A percentile compares a stretch with the other conserved stretches of the same genome.
Conservation (phyloP, 2,797 vertebrate genomes). For the Aythya fuligula region DNA sequence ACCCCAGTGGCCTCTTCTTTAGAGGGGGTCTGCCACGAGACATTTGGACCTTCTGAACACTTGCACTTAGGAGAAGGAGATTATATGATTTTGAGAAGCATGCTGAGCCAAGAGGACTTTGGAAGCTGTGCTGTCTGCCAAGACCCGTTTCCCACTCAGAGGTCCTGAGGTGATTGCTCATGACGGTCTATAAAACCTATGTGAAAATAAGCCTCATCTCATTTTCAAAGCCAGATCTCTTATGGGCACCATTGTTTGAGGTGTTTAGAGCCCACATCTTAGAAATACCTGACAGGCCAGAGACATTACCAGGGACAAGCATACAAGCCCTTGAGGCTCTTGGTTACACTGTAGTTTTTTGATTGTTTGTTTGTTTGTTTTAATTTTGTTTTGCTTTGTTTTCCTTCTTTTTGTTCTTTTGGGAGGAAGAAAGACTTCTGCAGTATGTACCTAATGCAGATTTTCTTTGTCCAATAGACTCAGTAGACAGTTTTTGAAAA, state of each 20-base stretch:
- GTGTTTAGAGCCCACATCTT: not conserved
- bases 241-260: not conserved
- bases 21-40: not conserved
- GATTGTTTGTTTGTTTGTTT: not conserved
- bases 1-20: not conserved
- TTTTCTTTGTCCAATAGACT: not conserved
- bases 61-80: not conserved
- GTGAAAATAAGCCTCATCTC: not conserved
- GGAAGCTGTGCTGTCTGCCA: not conserved
- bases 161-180: not conserved
- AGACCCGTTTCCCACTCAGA: not conserved
- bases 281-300: not conserved
- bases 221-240: not conserved
- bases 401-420: not conserved
- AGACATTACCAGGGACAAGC: not conserved
- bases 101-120: not conserved
- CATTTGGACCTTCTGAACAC: not conserved
- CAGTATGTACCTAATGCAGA: not conserved
- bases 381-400: not conserved
- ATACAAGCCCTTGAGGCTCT: not conserved
- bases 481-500: not conserved
- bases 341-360: not conserved
- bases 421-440: not conserved
- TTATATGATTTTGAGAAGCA: not conserved
- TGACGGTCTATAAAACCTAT: not conserved